These are phyloP conservation scores for Zygaena filipendulae DNA, from an alignment of 2,888 invertebrate genomes.

Conservation along the genomic window DNA sequence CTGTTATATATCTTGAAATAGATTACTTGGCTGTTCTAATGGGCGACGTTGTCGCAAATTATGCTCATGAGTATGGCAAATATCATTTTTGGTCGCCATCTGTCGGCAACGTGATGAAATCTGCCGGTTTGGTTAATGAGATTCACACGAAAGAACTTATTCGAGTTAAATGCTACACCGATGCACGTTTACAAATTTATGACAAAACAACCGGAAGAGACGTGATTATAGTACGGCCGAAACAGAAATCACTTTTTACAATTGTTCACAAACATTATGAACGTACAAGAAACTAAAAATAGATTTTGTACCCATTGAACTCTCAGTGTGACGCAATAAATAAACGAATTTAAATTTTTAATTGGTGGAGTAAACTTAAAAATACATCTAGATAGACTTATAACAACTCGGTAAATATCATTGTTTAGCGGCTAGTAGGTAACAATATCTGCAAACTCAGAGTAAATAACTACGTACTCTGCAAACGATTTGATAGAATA, in stretches of 20 bases:
- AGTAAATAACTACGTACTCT: too few species aligned
- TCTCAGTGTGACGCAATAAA: too few species aligned
- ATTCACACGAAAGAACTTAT: slow-evolving; percentile 32
- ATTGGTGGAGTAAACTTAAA: too few species aligned
- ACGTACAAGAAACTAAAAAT: too few species aligned
- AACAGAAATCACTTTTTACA: neutral
- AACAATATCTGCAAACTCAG: too few species aligned
- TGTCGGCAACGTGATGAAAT: slow-evolving; percentile 35
- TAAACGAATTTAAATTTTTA: too few species aligned
- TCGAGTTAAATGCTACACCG: slow-evolving; percentile 33
- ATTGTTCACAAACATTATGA: too few species aligned
- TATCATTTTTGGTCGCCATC: slow-evolving; percentile 45
- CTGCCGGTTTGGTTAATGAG: slow-evolving; percentile 31
- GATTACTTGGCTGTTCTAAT: slow-evolving; percentile 27
- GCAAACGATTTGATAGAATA: too few species aligned
- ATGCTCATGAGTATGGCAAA: slow-evolving; percentile 33
- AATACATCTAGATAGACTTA: too few species aligned
- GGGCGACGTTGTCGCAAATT: slow-evolving; percentile 36
- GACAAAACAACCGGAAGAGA: slow-evolving; percentile 26
- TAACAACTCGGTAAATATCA: too few species aligned
- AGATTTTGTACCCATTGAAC: too few species aligned
- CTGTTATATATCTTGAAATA: slow-evolving; percentile 30
- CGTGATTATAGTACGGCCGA: slow-evolving; percentile 15
- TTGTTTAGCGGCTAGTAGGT: too few species aligned
- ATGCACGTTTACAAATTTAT: slow-evolving; percentile 28